Percentiles rank a stretch among this genome's conserved stretches.
phyloP scores from a whole-genome alignment of 2,797 vertebrate species.

The Sebastes trivittatus region DNA sequence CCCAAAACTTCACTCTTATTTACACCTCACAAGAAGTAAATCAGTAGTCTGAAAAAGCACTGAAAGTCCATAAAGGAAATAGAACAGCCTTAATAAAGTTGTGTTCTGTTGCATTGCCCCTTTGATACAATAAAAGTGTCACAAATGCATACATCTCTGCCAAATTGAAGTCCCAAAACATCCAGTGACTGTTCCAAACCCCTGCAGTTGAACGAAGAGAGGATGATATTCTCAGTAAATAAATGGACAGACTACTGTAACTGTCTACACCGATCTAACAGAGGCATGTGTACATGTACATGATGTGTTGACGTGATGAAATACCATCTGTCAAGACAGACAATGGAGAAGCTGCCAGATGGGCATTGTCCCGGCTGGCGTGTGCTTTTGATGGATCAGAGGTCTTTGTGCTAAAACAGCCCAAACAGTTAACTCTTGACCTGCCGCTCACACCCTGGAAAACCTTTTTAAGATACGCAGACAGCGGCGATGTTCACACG shows the following conservation, averaged over 20 bases:
- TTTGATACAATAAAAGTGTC: background rate
- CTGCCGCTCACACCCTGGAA: constrained; percentile 33
- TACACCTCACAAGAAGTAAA: background rate
- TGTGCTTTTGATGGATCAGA: constrained; percentile 77
- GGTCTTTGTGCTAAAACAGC: constrained; percentile 74
- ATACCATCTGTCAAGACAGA: constrained; percentile 71
- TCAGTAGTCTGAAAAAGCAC: background rate
- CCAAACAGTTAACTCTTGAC: constrained; percentile 71
- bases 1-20: background rate
- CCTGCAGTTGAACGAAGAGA: background rate
- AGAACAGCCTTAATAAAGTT: background rate
- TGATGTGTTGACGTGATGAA: constrained; percentile 78
- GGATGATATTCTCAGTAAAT: background rate
- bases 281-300: constrained; percentile 60
- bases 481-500: background rate
- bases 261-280: background rate
- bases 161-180: background rate
- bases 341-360: constrained; percentile 81
- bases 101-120: background rate
- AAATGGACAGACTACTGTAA: background rate
- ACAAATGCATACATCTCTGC: background rate
- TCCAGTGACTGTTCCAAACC: background rate
- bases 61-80: background rate
- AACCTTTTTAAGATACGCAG: constrained; percentile 23
- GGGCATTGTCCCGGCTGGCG: constrained; percentile 73